Evolutionary conservation across 2,113 vertebrate species (phyloP).

Genomic region (Centrocercus urophasianus): DNA sequence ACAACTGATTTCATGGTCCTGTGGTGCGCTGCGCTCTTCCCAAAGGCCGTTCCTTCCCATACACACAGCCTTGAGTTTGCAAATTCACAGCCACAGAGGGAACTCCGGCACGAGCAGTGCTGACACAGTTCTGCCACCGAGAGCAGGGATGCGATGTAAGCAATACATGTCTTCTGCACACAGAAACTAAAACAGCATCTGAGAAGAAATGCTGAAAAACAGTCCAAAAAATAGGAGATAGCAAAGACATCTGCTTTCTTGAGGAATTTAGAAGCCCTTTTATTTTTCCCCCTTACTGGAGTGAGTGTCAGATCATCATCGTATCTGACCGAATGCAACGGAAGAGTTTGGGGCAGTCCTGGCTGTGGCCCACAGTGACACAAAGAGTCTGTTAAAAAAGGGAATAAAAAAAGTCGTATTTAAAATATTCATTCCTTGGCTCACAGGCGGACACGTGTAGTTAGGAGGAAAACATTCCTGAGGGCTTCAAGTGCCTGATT

Average conservation of each 20-base stretch:
- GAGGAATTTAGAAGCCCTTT: background rate
- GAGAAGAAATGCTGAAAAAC: background rate
- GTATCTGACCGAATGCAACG: fast-evolving
- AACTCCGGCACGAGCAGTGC: fast-evolving
- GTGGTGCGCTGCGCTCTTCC: background rate
- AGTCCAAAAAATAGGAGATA: background rate
- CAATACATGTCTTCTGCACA: fast-evolving
- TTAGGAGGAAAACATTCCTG: slow-evolving; percentile 23
- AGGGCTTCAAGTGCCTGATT: background rate
- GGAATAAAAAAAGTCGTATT: background rate
- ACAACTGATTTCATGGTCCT: fast-evolving
- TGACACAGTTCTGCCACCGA: background rate
- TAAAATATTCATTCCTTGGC: slow-evolving; percentile 52
- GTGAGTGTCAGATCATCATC: background rate
- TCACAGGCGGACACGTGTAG: slow-evolving; percentile 4
- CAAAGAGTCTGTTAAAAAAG: background rate
- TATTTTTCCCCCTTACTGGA: background rate
- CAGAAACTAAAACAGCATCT: background rate
- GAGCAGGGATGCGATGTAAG: fast-evolving
- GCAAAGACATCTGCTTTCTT: background rate
- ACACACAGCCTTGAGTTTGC: fast-evolving
- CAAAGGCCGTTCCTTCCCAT: background rate
- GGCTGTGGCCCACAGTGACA: background rate
- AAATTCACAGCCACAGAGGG: fast-evolving
- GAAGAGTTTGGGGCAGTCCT: background rate